phyloP scores from a whole-genome alignment of 2,113 vertebrate genomes.

The Phodopus roborovskii region DNA sequence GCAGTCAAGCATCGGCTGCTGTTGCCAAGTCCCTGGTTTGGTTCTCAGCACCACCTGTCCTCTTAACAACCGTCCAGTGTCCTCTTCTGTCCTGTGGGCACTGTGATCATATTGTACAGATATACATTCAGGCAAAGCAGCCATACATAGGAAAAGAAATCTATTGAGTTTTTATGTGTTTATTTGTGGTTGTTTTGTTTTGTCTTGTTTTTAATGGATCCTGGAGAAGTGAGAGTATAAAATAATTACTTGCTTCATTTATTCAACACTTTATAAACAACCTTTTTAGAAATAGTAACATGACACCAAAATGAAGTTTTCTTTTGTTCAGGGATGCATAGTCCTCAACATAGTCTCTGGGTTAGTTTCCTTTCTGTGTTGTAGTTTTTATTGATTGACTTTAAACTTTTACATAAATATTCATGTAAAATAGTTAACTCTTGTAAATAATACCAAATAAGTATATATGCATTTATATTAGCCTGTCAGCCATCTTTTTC shows the following conservation, averaged over 20 bases:
- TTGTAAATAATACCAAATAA: neutral
- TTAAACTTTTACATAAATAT: neutral
- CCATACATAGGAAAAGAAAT: neutral
- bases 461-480: neutral
- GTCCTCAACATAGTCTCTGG: neutral
- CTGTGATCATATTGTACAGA: neutral
- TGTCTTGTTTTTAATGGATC: neutral
- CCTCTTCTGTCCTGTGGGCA: neutral
- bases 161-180: neutral
- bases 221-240: neutral
- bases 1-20: neutral
- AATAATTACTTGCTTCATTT: constrained; percentile 22
- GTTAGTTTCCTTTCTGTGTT: neutral
- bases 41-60: neutral
- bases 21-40: neutral
- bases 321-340: neutral
- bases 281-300: neutral
- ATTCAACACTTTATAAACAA: constrained; percentile 25
- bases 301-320: constrained; percentile 11
- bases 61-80: neutral
- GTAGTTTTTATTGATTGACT: neutral
- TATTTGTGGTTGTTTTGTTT: too few relatives aligned
- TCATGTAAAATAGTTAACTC: neutral
- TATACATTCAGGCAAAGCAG: neutral
- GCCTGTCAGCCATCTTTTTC: neutral